phyloP scores from a whole-genome alignment of 2,888 invertebrate species.

The Metacarcinus magister region DNA sequence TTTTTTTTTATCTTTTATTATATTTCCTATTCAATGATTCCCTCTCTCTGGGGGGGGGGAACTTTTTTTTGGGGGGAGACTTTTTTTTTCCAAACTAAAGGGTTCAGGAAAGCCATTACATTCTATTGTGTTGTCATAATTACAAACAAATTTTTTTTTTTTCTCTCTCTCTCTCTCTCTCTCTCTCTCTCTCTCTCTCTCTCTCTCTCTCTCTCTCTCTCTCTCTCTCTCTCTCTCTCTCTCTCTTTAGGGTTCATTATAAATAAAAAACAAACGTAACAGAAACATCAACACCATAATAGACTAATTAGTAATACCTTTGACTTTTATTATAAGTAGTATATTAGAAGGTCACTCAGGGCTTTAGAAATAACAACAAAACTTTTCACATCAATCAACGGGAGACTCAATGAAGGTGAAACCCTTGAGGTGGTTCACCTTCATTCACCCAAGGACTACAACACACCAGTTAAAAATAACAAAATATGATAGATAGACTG shows the following conservation, averaged over 20 bases:
- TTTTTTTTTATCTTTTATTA: no score
- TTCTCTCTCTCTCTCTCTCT: background rate
- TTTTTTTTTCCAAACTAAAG: no score
- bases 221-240: slow-evolving; percentile 26
- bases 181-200: slow-evolving; percentile 14
- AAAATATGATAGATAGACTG: no score
- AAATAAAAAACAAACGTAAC: no score
- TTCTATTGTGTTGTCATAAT: no score
- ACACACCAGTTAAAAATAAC: background rate
- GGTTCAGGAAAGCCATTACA: background rate
- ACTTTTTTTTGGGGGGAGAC: no score
- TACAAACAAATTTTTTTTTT: background rate
- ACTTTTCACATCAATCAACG: background rate
- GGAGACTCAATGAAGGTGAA: background rate
- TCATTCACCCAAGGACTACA: background rate
- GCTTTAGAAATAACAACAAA: background rate
- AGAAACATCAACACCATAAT: no score
- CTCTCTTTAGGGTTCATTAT: background rate
- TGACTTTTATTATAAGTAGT: no score
- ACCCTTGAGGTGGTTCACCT: background rate
- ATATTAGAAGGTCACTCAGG: no score
- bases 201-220: slow-evolving; percentile 26
- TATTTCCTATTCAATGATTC: no score
- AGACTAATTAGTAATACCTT: no score
- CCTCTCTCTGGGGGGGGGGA: no score